phyloP scores from a whole-genome alignment of 2,797 vertebrate genomes.

The Paedocypris micromegethes region DNA sequence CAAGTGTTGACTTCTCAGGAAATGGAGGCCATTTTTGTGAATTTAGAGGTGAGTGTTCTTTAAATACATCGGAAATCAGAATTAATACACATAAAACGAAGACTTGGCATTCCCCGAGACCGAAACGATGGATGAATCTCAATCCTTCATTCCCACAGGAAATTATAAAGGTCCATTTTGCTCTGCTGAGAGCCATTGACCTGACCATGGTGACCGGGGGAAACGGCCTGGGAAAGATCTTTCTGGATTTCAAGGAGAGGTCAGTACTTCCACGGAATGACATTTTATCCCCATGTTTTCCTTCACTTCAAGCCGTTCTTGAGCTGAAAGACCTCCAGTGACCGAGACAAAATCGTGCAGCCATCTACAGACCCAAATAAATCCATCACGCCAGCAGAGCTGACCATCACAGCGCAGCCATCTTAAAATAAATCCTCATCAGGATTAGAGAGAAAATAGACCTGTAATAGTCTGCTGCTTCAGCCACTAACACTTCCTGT shows the following conservation, averaged over 20 bases:
- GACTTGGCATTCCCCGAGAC: too few species aligned
- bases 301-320: constrained; percentile 19
- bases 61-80: background rate
- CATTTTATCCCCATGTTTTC: constrained; percentile 7
- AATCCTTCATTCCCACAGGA: constrained; percentile 67
- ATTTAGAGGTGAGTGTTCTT: constrained; percentile 80
- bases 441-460: constrained; percentile 35
- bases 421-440: constrained; percentile 30
- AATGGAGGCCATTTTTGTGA: constrained; percentile 92
- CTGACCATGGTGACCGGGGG: constrained; percentile 85
- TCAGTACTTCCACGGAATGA: constrained; percentile 54
- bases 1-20: constrained; percentile 83
- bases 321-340: constrained; percentile 17
- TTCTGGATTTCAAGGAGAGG: constrained; percentile 97
- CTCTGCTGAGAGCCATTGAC: constrained; percentile 85
- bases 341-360: constrained; percentile 1
- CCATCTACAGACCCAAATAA: background rate
- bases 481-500: constrained; percentile 27
- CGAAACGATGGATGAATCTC: too few species aligned
- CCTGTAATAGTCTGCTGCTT: constrained; percentile 10
- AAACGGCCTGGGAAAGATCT: constrained; percentile 84
- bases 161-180: constrained; percentile 88
- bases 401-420: background rate
- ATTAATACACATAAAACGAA: too few species aligned
- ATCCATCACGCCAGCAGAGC: constrained; percentile 18